Conservation (phyloP, 2,888 invertebrate species). For the Heliothis peltigera region DNA sequence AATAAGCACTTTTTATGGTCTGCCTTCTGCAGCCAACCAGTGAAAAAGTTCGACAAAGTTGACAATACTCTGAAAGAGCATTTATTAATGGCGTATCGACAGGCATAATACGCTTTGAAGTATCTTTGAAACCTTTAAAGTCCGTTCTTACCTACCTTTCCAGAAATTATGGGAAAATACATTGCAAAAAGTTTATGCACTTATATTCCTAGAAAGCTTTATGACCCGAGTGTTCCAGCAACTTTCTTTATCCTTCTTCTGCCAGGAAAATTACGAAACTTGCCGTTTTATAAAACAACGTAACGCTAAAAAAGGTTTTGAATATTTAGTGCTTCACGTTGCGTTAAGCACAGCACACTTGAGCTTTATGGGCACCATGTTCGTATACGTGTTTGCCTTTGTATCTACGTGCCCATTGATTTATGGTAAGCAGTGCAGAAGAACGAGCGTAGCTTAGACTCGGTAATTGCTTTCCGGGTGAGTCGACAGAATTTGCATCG, state of each 20-base stretch:
- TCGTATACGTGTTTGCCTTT: slow-evolving; percentile 23
- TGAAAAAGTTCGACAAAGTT: neutral
- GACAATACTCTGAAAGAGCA: neutral
- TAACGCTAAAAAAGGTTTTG: neutral
- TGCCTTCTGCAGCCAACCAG: neutral
- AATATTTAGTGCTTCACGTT: slow-evolving; percentile 14
- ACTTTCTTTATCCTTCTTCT: neutral
- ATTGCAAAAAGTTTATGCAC: neutral
- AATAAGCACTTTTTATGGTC: neutral
- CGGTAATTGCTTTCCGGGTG: slow-evolving; percentile 77
- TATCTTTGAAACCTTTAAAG: neutral
- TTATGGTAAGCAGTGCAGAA: slow-evolving; percentile 69
- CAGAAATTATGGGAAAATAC: neutral
- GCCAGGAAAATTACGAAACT: neutral
- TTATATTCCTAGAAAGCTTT: slow-evolving; percentile 6
- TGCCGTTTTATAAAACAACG: neutral
- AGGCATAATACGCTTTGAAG: neutral
- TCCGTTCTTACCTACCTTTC: neutral
- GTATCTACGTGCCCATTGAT: slow-evolving; percentile 62
- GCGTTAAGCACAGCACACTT: neutral
- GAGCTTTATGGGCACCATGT: slow-evolving; percentile 16
- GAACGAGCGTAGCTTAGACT: slow-evolving; percentile 67
- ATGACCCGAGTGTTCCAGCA: slow-evolving; percentile 1
- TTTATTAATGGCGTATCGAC: neutral
- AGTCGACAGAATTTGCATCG: slow-evolving; percentile 76